Conservation (phyloP, 2,113 vertebrate species). For the Paratilapia polleni region DNA sequence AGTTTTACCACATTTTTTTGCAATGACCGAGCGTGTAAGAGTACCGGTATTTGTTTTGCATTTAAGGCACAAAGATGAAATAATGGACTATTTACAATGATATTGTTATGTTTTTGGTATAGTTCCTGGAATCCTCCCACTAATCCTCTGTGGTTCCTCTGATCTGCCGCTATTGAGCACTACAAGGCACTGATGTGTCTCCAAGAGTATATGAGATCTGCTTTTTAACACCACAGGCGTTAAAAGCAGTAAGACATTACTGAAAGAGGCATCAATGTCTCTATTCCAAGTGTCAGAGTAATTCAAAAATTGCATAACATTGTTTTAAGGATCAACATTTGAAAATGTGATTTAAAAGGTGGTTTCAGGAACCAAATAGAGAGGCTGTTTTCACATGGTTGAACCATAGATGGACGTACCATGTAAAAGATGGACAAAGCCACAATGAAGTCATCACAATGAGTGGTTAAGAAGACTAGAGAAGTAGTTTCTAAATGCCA, state of each 20-base stretch:
- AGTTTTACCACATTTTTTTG: background rate
- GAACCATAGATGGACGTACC: background rate
- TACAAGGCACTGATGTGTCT: background rate
- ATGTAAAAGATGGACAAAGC: background rate
- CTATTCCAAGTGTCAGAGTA: background rate
- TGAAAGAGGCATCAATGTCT: background rate
- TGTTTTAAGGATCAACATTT: background rate
- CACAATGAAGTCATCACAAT: background rate
- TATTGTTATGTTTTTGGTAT: background rate
- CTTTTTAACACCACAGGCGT: background rate
- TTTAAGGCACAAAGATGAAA: background rate
- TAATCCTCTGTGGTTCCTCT: conserved; percentile 11
- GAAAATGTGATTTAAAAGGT: background rate
- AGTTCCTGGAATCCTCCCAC: conserved; percentile 3
- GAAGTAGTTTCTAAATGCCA: background rate
- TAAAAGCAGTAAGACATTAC: background rate
- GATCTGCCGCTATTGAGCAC: background rate
- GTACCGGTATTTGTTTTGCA: background rate
- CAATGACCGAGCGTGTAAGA: background rate
- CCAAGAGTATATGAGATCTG: background rate
- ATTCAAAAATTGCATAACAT: background rate
- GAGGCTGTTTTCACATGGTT: background rate
- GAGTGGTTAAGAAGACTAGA: background rate
- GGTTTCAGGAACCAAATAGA: background rate
- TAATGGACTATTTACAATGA: background rate